Evolutionary conservation across 2,113 vertebrate species (phyloP), one percentile per base, ranked within the genome.

Genomic region (Globicephala melas): DNA sequence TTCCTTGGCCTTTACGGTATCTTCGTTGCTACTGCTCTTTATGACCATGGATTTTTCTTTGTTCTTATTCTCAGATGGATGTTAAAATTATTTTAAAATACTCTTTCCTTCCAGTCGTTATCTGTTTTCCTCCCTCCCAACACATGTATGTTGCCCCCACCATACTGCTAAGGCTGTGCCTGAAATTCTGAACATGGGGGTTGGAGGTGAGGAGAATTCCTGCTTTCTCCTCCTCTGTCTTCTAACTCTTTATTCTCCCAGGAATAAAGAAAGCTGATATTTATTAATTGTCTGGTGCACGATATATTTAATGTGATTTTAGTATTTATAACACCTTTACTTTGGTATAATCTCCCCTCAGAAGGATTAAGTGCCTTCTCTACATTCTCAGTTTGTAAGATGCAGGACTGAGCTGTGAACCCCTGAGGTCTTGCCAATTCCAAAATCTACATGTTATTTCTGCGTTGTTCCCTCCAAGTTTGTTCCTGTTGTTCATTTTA

Each of bases 1-100:
- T 74, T 47, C 60, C 73, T 1, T 23, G 70, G 55, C 44, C 38
- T 77, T 44, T 12, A 10, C 0, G 7, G 60, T 38, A 23, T 67
- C 80, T 92, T 23, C 47, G 13, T 65, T 38, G 20, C 81, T 20
- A 31, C 9, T 79, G 8, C 0, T 50, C 21, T 79, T 36, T 41
- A 47, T 5, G 20, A 58, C 25, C 33, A 6, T 20, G 5, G 15
- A 8, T 62, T 91, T 60, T 53, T 63, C 70, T 85, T 88, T 81
- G 62, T 94, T 68, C 63, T 86, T 82, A 60, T 88, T 68, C 74
- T 97, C 62, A 20, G 55, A 58, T 33, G 31, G 44, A 71, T 87
- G 26, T 71, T 96, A 82, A 96, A 71, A 58, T 65, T 68, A 31
- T 62, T 82, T 71, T 3, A 93, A 83, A 95, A 91, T 62, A 53